Percentiles rank a stretch among this genome's conserved stretches.
phyloP scores from a whole-genome alignment of 2,113 vertebrate species.

The Onychostruthus taczanowskii region DNA sequence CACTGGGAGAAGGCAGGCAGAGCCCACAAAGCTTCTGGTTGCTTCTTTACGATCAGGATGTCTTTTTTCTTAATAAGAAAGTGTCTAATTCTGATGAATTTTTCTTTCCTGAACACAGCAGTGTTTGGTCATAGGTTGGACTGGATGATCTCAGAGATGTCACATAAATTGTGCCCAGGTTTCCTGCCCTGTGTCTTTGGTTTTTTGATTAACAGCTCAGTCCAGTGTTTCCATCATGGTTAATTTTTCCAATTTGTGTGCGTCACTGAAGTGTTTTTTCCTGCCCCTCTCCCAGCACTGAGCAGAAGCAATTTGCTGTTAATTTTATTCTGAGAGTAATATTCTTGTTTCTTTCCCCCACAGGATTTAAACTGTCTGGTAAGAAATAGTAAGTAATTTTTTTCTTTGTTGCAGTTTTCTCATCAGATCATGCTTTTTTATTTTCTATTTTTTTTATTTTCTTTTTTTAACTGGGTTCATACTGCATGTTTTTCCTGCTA shows the following conservation, averaged over 20 bases:
- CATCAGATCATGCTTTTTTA: not conserved
- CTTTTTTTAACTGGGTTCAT: not conserved
- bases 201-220: not conserved
- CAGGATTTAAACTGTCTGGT: slow-evolving; percentile 73
- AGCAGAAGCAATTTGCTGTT: not conserved
- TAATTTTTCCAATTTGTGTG: not conserved
- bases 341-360: slow-evolving; percentile 17
- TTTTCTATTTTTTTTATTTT: not conserved
- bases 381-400: slow-evolving; percentile 72
- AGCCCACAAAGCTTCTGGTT: not conserved
- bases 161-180: not conserved
- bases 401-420: not conserved
- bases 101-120: not conserved
- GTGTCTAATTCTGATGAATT: not conserved
- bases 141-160: not conserved
- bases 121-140: not conserved
- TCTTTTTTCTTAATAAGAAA: not conserved
- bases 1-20: not conserved
- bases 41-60: not conserved
- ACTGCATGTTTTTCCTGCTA: not conserved
- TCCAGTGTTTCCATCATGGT: not conserved
- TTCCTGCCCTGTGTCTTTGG: not conserved
- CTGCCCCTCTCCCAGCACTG: not conserved
- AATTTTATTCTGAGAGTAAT: slow-evolving; percentile 12
- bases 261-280: fast-evolving